Evolutionary conservation across 2,888 invertebrate genomes (phyloP), one percentile per base, ranked within the genome.

Genomic region (Stenotaenia linearis): DNA sequence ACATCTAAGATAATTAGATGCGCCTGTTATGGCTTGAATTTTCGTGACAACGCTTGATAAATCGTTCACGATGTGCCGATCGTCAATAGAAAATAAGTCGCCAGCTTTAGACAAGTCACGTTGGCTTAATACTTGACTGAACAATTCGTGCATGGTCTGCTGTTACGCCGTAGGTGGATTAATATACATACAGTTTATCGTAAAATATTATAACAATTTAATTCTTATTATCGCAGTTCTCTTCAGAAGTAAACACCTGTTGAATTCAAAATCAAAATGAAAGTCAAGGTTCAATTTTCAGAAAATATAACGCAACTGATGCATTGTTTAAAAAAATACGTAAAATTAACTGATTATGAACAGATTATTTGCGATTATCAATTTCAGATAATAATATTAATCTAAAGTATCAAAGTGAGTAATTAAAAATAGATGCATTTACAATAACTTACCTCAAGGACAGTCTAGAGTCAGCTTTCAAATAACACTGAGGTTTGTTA

Each of bases 31-130:
- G 82, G 92, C 91, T 81, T 87, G 86, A 37, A 89, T 87, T 79
- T 85, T 87, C 85, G 91, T 90, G 85, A 96, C 92, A 85, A 95
- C 94, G 88, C 93, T 92, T 78, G 92, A 92, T 83, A 94, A 89
- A 86, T 94, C 94, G 86, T 92, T 90, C 30, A 94, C 93, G 83
- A 97, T 95, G 82, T 93, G 92, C 80, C 91, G 90, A 88, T 97
- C 95, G 75, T 93, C 91, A 81, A 97, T 91, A 12, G 93, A 92
- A 87, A 97, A 97, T 82, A 97, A 90, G 87, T 96, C 96, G 32
- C 96, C 96, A 84, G 96, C 96, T 86, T 89, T 89, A 78, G 96
- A 95, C 81, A 97, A 89, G 88, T 97, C 96, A 86, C 94, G 91
- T 86, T 94, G 93, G 84, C 92, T 93, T 82, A 97, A 89, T 82